These are phyloP conservation scores for Suillia variegata DNA, from an alignment of 2,888 invertebrate genomes.

Conservation along the genomic window DNA sequence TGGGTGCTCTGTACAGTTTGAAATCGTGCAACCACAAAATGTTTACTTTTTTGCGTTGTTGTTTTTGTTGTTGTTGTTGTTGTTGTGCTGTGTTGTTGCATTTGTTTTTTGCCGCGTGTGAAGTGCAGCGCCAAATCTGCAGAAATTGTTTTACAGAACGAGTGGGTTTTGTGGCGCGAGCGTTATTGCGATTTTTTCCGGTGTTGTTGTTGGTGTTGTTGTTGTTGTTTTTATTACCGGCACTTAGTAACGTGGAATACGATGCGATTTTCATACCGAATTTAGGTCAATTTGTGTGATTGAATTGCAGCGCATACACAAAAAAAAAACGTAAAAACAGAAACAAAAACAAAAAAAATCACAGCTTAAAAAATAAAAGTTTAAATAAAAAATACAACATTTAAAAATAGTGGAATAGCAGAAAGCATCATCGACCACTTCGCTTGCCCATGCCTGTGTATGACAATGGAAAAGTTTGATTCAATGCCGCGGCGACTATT, in stretches of 20 bases:
- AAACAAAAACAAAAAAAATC: not conserved
- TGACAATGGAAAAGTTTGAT: no score
- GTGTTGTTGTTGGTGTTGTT: no score
- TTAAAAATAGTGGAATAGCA: no score
- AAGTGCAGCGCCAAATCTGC: not conserved
- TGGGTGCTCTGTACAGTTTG: not conserved
- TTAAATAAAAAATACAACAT: not conserved
- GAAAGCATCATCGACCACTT: no score
- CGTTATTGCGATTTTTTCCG: not conserved
- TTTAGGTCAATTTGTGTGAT: not conserved
- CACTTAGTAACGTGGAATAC: not conserved
- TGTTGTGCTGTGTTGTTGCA: not conserved
- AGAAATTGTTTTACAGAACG: not conserved
- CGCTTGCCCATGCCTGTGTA: no score
- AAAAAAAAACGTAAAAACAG: not conserved
- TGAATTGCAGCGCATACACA: not conserved
- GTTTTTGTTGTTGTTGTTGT: slow-evolving; percentile 12
- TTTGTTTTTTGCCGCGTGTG: no score
- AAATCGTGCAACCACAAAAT: not conserved
- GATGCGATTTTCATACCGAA: not conserved
- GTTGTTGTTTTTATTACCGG: no score
- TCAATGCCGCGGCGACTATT: no score
- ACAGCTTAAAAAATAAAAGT: not conserved
- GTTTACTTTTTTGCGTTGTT: not conserved
- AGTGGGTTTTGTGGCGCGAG: not conserved